Conservation (phyloP, 2,113 vertebrate genomes). For the Xyliphius kryptos region DNA sequence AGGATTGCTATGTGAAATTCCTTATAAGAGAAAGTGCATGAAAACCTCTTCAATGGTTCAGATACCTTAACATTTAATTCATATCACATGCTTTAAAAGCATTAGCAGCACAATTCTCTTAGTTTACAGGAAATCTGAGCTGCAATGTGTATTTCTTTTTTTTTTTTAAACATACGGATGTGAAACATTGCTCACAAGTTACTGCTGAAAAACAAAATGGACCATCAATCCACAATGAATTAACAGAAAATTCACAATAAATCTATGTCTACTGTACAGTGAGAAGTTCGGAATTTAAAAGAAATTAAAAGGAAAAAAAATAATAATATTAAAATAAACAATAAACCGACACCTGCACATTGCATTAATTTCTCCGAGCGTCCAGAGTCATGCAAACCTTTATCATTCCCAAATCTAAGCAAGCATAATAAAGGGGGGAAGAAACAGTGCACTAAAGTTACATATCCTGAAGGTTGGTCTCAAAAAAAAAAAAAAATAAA, state of each 20-base stretch:
- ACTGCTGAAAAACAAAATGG: no score
- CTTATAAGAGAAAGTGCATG: constrained; percentile 24
- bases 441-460: constrained; percentile 29
- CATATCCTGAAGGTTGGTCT: constrained; percentile 34
- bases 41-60: constrained; percentile 4
- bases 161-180: no score
- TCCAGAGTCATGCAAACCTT: constrained; percentile 51
- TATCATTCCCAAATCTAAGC: constrained; percentile 34
- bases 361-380: constrained; percentile 35
- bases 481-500: no score
- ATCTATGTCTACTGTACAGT: no score
- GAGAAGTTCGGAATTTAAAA: no score
- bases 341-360: constrained; percentile 17
- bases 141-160: no score
- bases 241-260: no score
- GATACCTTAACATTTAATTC: constrained; percentile 14
- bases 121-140: constrained; percentile 10
- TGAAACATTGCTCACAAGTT: no score
- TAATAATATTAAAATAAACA: neutral
- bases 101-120: constrained; percentile 16
- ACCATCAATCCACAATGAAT: no score
- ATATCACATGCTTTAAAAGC: constrained; percentile 17
- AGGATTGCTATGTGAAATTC: neutral
- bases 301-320: neutral
- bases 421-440: constrained; percentile 30